Evolutionary conservation across 2,797 vertebrate species (phyloP), one percentile per base, ranked within the genome.

Genomic region (Oreonectes daqikongensis): DNA sequence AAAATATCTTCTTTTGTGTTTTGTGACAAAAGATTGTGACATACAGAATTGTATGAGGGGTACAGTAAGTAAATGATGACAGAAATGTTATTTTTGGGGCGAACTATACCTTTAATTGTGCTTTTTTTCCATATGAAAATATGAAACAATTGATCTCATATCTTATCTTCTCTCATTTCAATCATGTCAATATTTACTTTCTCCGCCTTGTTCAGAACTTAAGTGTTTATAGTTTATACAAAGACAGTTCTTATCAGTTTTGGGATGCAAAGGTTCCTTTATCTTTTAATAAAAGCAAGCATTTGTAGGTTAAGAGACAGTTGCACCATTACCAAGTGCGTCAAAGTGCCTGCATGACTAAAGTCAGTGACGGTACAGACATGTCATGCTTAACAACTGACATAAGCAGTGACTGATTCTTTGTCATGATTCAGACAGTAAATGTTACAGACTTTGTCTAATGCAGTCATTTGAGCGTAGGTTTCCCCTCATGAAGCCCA

Each of bases 391-490:
- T 3, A 28, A 20, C 50, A 57, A 60, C n/a, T 75, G 20, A 30
- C 38, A 57, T 55, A 12, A 35, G 30, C 28, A 14, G 20, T 26
- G 40, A 68, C 53, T 60, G 40, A 68, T 38, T 24, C 2, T 24
- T 59, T 35, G 9, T 32, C 28, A 59, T 46, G 14, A 75, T 44
- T 68, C 40, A 50, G 52, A 46, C 53, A 12, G 59, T 68, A 18
- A 30, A 60, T 18, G 26, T n/a, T n/a, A n/a, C 9, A 32, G 15
- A 15, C 2, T 0, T 60, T 18, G 14, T 24, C 66, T 59, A 18
- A 59, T n/a, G 2, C n/a, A 50, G 3, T 76, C 14, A 76, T 69
- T 61, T 38, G 9, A 48, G 10, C 11, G 20, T 50, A 18, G 53
- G 40, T 60, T 60, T 38, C 14, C 10, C 32, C 44, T 24, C 4